A percentile compares a stretch with the other conserved stretches of the same genome.
Evolutionary conservation across 2,113 vertebrate species (phyloP).

Genomic region (Paracanthobrama guichenoti): DNA sequence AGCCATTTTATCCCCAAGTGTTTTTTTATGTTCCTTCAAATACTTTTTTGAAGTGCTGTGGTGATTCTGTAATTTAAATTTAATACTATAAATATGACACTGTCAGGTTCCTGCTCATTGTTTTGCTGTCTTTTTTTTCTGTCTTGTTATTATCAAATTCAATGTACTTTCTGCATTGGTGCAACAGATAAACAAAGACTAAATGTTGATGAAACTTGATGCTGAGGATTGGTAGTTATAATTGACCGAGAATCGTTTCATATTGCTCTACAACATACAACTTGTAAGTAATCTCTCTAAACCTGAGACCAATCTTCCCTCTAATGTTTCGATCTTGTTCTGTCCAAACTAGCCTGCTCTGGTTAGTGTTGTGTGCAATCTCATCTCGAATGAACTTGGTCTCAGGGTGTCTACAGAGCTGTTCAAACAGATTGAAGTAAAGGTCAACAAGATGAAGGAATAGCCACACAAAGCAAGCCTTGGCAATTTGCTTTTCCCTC

Average conservation of each 20-base stretch:
- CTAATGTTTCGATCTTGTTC: constrained; percentile 70
- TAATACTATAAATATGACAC: not conserved
- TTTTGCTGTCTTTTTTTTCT: not conserved
- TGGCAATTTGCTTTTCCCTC: constrained; percentile 61
- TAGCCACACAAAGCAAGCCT: constrained; percentile 62
- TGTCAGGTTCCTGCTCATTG: not conserved
- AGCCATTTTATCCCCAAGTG: constrained; percentile 56
- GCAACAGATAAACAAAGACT: constrained; percentile 9
- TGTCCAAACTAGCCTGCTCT: constrained; percentile 73
- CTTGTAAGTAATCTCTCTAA: constrained; percentile 57
- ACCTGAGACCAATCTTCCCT: constrained; percentile 57
- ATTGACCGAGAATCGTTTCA: not conserved
- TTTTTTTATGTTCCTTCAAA: constrained; percentile 24
- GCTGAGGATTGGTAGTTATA: constrained; percentile 3
- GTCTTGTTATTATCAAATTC: not conserved
- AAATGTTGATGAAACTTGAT: constrained; percentile 36
- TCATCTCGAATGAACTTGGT: constrained; percentile 64
- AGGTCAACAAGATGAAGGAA: constrained; percentile 68
- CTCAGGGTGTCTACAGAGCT: constrained; percentile 69
- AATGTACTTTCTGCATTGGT: not conserved
- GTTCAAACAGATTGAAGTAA: constrained; percentile 73
- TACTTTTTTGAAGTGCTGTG: not conserved
- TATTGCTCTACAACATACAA: constrained; percentile 1
- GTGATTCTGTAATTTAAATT: not conserved
- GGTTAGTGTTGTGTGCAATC: constrained; percentile 77